phyloP scores from a whole-genome alignment of 2,888 invertebrate genomes.

The Villa cingulata region DNA sequence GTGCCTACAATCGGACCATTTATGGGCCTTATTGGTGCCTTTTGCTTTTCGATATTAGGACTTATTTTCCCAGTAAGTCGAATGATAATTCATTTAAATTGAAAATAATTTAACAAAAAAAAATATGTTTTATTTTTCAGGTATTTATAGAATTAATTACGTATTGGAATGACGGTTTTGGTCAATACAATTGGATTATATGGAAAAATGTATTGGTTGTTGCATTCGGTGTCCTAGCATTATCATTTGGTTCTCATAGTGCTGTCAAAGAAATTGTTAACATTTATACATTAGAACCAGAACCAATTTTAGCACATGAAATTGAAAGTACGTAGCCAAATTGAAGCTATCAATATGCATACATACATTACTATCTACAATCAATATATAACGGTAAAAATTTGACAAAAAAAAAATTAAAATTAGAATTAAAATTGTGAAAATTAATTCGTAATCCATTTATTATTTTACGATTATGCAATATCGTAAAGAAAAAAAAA shows the following conservation, averaged over 20 bases:
- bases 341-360: too few relatives aligned
- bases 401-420: too few relatives aligned
- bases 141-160: slow-evolving; percentile 69
- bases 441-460: too few relatives aligned
- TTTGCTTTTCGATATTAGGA: slow-evolving; percentile 84
- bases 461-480: too few relatives aligned
- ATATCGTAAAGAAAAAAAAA: too few relatives aligned
- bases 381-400: too few relatives aligned
- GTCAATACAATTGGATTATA: slow-evolving; percentile 54
- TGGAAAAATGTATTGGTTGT: slow-evolving; percentile 66
- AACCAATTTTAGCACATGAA: not conserved
- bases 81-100: not conserved
- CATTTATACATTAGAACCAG: slow-evolving; percentile 18
- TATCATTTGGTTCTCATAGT: slow-evolving; percentile 64
- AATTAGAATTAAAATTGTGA: too few relatives aligned
- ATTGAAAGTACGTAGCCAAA: not conserved
- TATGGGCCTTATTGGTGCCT: slow-evolving; percentile 83
- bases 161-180: slow-evolving; percentile 73
- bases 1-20: slow-evolving; percentile 82
- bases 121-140: slow-evolving; percentile 15
- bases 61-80: slow-evolving; percentile 61
- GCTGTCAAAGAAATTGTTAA: slow-evolving; percentile 47
- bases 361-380: too few relatives aligned
- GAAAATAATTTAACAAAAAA: not conserved
- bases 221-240: slow-evolving; percentile 63